These are phyloP conservation scores for Nannoperca australis DNA, from an alignment of 2,797 vertebrate species.

Conservation along the genomic window DNA sequence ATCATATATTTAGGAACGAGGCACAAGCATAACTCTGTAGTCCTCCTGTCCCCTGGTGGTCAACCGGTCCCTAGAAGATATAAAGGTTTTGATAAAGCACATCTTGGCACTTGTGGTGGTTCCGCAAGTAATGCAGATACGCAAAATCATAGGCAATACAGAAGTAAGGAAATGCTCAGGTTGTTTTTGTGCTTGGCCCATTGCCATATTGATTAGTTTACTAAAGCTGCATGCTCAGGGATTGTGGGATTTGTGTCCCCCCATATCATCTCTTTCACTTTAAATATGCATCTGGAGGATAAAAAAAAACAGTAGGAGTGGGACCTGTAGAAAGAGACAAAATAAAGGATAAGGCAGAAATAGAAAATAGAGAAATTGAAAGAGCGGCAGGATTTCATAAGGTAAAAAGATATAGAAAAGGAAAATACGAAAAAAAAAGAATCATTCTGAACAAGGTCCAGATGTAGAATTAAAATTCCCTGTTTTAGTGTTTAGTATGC, in stretches of 20 bases:
- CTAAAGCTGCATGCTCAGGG: slow-evolving; percentile 65
- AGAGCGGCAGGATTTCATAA: neutral
- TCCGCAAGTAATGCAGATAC: neutral
- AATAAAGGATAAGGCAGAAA: slow-evolving; percentile 16
- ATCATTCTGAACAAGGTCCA: slow-evolving; percentile 67
- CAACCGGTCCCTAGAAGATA: neutral
- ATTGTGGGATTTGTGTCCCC: slow-evolving; percentile 48
- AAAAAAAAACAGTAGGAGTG: neutral
- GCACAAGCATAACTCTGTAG: neutral
- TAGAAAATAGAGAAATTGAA: slow-evolving; percentile 24
- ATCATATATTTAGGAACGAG: neutral
- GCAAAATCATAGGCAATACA: neutral
- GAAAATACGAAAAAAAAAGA: slow-evolving; percentile 25
- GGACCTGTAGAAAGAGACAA: slow-evolving; percentile 2
- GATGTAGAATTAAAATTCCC: slow-evolving; percentile 70
- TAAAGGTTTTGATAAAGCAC: neutral
- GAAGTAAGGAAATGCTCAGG: slow-evolving; percentile 20
- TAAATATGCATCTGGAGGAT: slow-evolving; percentile 39
- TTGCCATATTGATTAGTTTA: slow-evolving; percentile 60
- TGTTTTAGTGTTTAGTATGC: slow-evolving; percentile 74
- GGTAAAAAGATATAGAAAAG: slow-evolving; percentile 14
- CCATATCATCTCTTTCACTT: slow-evolving; percentile 25
- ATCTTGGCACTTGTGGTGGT: neutral
- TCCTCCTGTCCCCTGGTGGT: neutral
- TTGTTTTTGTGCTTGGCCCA: slow-evolving; percentile 23